Percentiles rank a stretch among this genome's conserved stretches.
Evolutionary conservation across 2,113 vertebrate species (phyloP).

Genomic region (Dasyprocta punctata): DNA sequence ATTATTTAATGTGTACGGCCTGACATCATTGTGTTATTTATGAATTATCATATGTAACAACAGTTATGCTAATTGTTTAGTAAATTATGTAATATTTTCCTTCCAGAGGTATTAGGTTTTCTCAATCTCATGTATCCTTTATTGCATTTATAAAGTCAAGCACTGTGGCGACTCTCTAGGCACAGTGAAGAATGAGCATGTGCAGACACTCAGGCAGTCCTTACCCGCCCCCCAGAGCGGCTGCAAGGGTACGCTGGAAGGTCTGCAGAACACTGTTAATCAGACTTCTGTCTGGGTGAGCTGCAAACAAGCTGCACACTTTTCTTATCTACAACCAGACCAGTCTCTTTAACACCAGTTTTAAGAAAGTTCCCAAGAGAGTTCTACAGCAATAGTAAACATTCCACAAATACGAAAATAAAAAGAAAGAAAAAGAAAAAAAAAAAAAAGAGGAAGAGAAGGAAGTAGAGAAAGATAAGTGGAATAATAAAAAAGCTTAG

Average conservation of each 20-base stretch:
- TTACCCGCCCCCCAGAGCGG: neutral
- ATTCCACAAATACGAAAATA: neutral
- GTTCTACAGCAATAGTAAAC: neutral
- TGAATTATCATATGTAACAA: neutral
- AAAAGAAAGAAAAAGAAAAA: neutral
- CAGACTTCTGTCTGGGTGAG: neutral
- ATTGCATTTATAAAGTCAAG: neutral
- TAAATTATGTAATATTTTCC: neutral
- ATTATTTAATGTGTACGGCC: neutral
- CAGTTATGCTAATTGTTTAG: neutral
- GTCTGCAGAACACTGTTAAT: no score
- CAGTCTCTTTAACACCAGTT: neutral
- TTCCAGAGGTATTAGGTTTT: neutral
- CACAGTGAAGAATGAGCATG: neutral
- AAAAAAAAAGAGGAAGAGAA: neutral
- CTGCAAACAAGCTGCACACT: neutral
- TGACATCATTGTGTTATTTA: neutral
- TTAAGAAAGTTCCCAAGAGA: neutral
- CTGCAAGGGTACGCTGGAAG: rapidly evolving
- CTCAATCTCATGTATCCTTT: neutral
- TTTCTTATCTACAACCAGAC: neutral
- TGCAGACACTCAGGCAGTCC: neutral
- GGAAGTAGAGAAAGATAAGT: rapidly evolving
- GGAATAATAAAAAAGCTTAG: neutral
- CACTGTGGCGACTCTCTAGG: neutral